Conservation (phyloP, 2,797 vertebrate species). For the Lepus townsendii region DNA sequence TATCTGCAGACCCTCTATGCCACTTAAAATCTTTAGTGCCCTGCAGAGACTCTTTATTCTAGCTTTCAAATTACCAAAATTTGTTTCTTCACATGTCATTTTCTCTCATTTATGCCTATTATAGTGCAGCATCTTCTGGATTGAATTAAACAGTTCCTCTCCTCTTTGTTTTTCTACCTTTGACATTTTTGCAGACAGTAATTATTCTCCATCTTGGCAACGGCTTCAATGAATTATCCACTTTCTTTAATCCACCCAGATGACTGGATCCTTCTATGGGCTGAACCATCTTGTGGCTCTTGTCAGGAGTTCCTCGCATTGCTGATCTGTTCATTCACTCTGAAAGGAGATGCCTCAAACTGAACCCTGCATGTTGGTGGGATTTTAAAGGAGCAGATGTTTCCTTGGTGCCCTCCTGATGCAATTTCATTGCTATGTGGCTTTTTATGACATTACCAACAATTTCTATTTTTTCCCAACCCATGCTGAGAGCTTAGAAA, state of each 20-base stretch:
- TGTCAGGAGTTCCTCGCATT: slow-evolving; percentile 45
- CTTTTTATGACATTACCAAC: slow-evolving; percentile 20
- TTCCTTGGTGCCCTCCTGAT: slow-evolving; percentile 40
- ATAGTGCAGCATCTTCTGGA: slow-evolving; percentile 35
- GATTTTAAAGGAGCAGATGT: slow-evolving; percentile 56
- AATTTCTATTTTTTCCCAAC: slow-evolving; percentile 39
- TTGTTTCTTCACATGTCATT: slow-evolving; percentile 43
- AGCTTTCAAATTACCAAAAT: slow-evolving; percentile 43
- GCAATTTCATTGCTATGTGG: slow-evolving; percentile 11
- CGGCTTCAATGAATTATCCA: slow-evolving; percentile 40
- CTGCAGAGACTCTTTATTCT: neutral
- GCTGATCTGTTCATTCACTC: slow-evolving; percentile 42
- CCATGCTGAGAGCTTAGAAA: slow-evolving; percentile 41
- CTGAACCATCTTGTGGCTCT: slow-evolving; percentile 54
- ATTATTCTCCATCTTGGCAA: slow-evolving; percentile 61
- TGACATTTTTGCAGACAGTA: slow-evolving; percentile 56
- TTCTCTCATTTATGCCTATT: slow-evolving; percentile 13
- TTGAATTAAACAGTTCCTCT: slow-evolving; percentile 49
- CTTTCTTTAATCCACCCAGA: slow-evolving; percentile 67
- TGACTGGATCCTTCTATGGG: slow-evolving; percentile 49
- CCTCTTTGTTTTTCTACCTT: slow-evolving; percentile 44
- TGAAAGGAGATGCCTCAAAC: slow-evolving; percentile 44
- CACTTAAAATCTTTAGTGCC: neutral
- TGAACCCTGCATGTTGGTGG: slow-evolving; percentile 1
- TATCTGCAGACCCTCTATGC: neutral